phyloP scores from a whole-genome alignment of 1,140 invertebrate species.

The Achatina immaculata region DNA sequence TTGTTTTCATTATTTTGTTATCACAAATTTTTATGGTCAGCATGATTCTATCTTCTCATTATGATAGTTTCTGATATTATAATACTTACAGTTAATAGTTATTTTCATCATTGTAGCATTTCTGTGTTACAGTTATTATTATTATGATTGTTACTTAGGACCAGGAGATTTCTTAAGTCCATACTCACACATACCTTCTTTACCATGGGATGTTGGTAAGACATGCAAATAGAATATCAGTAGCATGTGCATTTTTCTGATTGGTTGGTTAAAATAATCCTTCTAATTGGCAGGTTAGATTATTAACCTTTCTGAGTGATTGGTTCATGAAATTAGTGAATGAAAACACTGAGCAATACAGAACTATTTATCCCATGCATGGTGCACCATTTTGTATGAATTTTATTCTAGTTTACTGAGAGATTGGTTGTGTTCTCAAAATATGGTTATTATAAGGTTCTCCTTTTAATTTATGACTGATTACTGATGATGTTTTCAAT shows the following conservation, averaged over 20 bases:
- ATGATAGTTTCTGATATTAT: too few relatives aligned
- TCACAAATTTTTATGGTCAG: too few relatives aligned
- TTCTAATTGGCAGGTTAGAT: not conserved
- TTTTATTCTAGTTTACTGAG: too few relatives aligned
- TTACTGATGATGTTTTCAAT: too few relatives aligned
- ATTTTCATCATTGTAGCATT: too few relatives aligned
- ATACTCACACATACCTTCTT: conserved; percentile 21
- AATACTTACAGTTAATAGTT: too few relatives aligned
- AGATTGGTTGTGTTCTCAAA: too few relatives aligned
- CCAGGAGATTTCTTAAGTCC: conserved; percentile 27
- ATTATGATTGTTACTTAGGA: not conserved
- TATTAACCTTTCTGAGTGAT: not conserved
- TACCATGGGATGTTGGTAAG: conserved; percentile 30
- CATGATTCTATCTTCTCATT: too few relatives aligned
- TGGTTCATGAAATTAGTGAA: not conserved
- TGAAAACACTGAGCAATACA: not conserved
- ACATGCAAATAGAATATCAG: not conserved
- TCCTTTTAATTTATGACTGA: too few relatives aligned
- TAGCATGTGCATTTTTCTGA: conserved; percentile 2
- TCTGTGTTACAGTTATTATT: not conserved
- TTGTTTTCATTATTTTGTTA: too few relatives aligned
- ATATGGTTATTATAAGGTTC: too few relatives aligned
- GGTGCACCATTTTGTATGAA: not conserved
- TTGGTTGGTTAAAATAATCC: not conserved
- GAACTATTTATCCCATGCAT: not conserved